These are phyloP conservation scores for Coleophora flavipennella DNA, from an alignment of 2,888 invertebrate genomes.

Conservation along the genomic window DNA sequence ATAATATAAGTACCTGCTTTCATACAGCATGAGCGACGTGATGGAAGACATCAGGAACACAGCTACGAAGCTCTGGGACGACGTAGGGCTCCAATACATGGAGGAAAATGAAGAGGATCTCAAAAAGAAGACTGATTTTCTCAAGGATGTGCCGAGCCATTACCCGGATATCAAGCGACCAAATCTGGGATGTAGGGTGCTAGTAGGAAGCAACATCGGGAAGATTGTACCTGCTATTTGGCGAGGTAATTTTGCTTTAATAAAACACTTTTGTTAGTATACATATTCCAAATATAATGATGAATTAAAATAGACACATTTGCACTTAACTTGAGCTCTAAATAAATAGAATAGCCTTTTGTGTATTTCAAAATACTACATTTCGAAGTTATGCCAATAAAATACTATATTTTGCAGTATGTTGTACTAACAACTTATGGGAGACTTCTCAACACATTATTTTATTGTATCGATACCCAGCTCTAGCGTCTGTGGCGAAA, in stretches of 20 bases:
- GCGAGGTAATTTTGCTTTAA: conserved; percentile 33
- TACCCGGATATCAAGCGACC: conserved; percentile 88
- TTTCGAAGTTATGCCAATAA: too few relatives aligned
- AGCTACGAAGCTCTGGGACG: conserved; percentile 77
- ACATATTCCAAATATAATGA: too few relatives aligned
- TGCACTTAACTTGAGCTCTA: too few relatives aligned
- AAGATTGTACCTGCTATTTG: conserved; percentile 81
- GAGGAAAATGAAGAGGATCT: conserved; percentile 91
- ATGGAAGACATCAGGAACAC: conserved; percentile 78
- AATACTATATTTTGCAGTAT: too few relatives aligned
- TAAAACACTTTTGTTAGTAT: too few relatives aligned
- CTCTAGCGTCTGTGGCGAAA: too few relatives aligned
- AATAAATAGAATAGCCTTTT: too few relatives aligned
- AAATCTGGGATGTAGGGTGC: conserved; percentile 86
- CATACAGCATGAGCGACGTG: conserved; percentile 82
- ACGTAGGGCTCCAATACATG: conserved; percentile 84
- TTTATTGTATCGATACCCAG: too few relatives aligned
- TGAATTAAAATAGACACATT: too few relatives aligned
- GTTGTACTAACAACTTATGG: too few relatives aligned
- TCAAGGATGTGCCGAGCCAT: conserved; percentile 75
- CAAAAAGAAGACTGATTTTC: conserved; percentile 86
- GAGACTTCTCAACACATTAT: too few relatives aligned
- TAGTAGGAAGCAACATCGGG: conserved; percentile 83
- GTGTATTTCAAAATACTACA: too few relatives aligned
- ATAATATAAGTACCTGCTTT: background rate